A percentile compares a stretch with the other conserved stretches of the same genome.
phyloP scores from a whole-genome alignment of 2,113 vertebrate genomes.

The Mormyrus lacerda region DNA sequence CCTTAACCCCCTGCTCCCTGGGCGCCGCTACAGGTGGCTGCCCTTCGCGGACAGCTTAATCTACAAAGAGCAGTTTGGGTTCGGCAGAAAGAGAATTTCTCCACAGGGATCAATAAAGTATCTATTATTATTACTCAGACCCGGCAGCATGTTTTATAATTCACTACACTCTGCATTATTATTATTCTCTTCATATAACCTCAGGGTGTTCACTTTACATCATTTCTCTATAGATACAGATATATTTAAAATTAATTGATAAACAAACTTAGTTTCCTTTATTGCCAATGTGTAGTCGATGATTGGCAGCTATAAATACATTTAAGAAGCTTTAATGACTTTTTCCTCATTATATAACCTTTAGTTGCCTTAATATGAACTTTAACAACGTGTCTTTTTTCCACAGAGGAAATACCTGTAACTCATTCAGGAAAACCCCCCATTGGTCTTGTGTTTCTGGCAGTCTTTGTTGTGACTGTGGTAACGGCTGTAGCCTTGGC shows the following conservation, averaged over 20 bases:
- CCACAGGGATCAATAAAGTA: no score
- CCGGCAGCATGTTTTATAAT: background rate
- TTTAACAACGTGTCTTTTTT: background rate
- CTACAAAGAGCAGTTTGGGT: no score
- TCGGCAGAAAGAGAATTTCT: no score
- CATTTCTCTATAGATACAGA: background rate
- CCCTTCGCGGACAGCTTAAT: no score
- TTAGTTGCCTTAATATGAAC: background rate
- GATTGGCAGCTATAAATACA: background rate
- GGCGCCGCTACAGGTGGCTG: no score
- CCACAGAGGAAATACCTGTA: slow-evolving; percentile 27
- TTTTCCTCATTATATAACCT: background rate
- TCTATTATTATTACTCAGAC: no score
- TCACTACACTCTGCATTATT: background rate
- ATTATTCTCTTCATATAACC: background rate
- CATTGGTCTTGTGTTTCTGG: background rate
- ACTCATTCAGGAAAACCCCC: background rate
- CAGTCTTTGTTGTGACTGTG: background rate
- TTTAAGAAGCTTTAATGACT: background rate
- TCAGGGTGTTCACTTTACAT: background rate
- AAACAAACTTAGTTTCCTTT: background rate
- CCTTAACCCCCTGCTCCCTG: no score
- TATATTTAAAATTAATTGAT: background rate
- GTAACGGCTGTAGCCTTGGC: background rate
- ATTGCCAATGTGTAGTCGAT: background rate